Conservation (phyloP, 2,113 vertebrate genomes). For the Martes martes region DNA sequence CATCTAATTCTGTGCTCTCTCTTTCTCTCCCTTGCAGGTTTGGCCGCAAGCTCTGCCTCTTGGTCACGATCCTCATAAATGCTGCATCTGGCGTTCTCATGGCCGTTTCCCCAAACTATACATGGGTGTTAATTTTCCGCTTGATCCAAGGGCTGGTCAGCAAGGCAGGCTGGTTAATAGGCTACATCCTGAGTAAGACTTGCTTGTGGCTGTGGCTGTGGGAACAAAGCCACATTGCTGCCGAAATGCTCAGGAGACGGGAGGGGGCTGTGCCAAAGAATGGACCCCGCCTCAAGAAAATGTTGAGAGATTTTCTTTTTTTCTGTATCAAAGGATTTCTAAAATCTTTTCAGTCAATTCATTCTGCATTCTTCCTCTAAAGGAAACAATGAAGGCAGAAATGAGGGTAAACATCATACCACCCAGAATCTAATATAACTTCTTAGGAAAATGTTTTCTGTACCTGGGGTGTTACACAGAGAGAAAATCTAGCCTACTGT, state of each 20-base stretch:
- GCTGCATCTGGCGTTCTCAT: conserved; percentile 63
- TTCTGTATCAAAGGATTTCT: not conserved
- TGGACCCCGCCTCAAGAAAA: not conserved
- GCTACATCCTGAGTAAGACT: conserved; percentile 76
- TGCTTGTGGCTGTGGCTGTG: not conserved
- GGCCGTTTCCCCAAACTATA: conserved; percentile 71
- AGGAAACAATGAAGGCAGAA: not conserved
- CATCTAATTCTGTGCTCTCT: not conserved
- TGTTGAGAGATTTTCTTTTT: not conserved
- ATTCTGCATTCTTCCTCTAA: not conserved
- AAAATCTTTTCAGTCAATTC: not conserved
- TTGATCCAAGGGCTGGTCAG: conserved; percentile 81
- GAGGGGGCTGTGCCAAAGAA: not conserved
- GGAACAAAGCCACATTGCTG: not conserved
- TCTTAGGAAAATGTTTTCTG: not conserved
- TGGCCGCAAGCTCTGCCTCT: conserved; percentile 75
- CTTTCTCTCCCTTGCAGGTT: conserved; percentile 59
- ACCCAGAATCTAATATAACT: not conserved
- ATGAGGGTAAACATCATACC: not conserved
- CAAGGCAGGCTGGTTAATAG: conserved; percentile 79
- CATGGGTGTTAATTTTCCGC: conserved; percentile 58
- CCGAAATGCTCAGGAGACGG: not conserved
- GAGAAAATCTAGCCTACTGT: not conserved
- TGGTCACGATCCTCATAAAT: conserved; percentile 71
- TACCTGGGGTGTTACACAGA: not conserved